Percentiles rank a stretch among this genome's conserved stretches.
These are phyloP conservation scores for Linnaemya vulpina DNA, from an alignment of 2,888 invertebrate genomes.

Conservation along the genomic window DNA sequence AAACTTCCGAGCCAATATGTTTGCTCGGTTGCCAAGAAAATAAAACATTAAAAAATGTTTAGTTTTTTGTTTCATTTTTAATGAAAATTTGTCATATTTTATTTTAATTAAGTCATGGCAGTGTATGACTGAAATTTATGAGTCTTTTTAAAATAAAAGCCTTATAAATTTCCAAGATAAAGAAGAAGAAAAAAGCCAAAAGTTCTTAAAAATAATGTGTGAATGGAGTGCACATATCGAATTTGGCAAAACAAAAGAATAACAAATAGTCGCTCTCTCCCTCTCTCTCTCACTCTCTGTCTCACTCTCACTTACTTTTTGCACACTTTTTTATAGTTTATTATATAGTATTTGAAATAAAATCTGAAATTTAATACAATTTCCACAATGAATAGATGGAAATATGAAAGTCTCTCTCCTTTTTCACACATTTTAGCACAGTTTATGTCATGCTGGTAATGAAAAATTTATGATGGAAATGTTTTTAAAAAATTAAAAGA, in stretches of 20 bases:
- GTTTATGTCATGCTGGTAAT: slow-evolving; percentile 32
- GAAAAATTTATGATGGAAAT: slow-evolving; percentile 18
- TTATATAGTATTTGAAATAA: slow-evolving; percentile 39
- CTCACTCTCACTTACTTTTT: slow-evolving; percentile 1
- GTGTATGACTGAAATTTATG: slow-evolving; percentile 21
- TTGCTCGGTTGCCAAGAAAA: slow-evolving; percentile 45
- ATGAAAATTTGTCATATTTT: slow-evolving; percentile 65
- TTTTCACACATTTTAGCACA: slow-evolving; percentile 25
- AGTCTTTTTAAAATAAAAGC: slow-evolving; percentile 32
- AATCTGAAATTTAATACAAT: slow-evolving; percentile 42
- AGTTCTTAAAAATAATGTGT: slow-evolving; percentile 31
- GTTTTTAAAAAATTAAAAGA: not conserved
- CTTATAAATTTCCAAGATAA: not conserved
- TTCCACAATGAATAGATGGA: slow-evolving; percentile 29
- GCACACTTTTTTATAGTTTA: slow-evolving; percentile 25
- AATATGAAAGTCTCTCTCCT: not conserved
- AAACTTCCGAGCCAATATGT: slow-evolving; percentile 44
- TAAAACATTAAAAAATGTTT: slow-evolving; percentile 1
- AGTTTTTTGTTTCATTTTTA: not conserved
- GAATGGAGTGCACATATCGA: slow-evolving; percentile 23
- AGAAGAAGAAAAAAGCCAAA: not conserved
- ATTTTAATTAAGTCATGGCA: slow-evolving; percentile 64
- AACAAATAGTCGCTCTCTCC: slow-evolving; percentile 1
- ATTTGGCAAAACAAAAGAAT: slow-evolving; percentile 35
- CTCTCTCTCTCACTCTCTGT: too few relatives aligned